Evolutionary conservation across 2,888 invertebrate species (phyloP).

Genomic region (Morpho deidamia): DNA sequence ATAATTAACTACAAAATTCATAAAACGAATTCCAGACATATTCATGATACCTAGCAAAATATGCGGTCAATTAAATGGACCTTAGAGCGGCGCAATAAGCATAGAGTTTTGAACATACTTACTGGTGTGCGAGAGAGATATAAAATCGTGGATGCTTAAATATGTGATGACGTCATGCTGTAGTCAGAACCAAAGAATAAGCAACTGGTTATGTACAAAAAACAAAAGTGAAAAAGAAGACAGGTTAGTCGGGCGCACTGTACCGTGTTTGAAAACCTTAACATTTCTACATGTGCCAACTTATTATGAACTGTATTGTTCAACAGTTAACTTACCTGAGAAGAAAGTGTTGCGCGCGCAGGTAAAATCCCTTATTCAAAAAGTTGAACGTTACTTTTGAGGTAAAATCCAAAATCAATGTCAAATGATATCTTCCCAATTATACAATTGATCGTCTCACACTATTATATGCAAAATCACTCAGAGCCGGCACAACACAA

Average conservation of each 20-base stretch:
- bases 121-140: slow-evolving; percentile 43
- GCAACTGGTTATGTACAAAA: slow-evolving; percentile 42
- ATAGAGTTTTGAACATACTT: slow-evolving; percentile 13
- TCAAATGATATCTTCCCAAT: slow-evolving; percentile 29
- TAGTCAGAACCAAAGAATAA: slow-evolving; percentile 40
- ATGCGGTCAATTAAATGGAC: slow-evolving; percentile 4
- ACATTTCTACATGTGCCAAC: background rate
- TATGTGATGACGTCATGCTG: slow-evolving; percentile 52
- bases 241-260: slow-evolving; percentile 18
- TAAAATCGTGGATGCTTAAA: slow-evolving; percentile 38
- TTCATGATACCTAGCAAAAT: slow-evolving; percentile 11
- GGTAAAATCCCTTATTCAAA: slow-evolving; percentile 69
- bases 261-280: background rate
- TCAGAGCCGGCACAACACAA: slow-evolving; percentile 42
- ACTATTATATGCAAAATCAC: slow-evolving; percentile 41
- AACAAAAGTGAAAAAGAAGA: slow-evolving; percentile 23
- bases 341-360: slow-evolving; percentile 72
- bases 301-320: slow-evolving; percentile 2
- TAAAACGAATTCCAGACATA: slow-evolving; percentile 10
- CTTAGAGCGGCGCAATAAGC: slow-evolving; percentile 8
- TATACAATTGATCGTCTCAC: slow-evolving; percentile 41
- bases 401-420: slow-evolving; percentile 45
- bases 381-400: slow-evolving; percentile 67
- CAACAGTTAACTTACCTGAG: slow-evolving; percentile 53
- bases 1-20: slow-evolving; percentile 13